Percentiles rank a stretch among this genome's conserved stretches.
Conservation (phyloP, 2,888 invertebrate genomes). For the Panopea generosa region DNA sequence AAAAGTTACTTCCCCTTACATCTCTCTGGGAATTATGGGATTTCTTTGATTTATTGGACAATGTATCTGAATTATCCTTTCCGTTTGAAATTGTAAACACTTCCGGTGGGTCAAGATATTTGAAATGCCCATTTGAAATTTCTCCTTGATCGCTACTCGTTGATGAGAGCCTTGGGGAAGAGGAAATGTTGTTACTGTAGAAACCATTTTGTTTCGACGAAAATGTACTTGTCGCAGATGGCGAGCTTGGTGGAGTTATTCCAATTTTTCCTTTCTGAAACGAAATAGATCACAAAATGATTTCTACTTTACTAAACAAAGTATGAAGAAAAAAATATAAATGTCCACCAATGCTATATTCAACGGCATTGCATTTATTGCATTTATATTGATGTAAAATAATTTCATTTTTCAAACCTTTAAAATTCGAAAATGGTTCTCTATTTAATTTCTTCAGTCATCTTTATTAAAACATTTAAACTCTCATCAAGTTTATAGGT, state of each 20-base stretch:
- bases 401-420: too few species aligned
- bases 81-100: conserved; percentile 51
- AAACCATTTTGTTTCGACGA: conserved; percentile 44
- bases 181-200: conserved; percentile 17
- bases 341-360: too few species aligned
- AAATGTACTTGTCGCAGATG: conserved; percentile 23
- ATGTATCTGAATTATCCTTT: conserved; percentile 25
- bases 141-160: conserved; percentile 19
- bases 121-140: conserved; percentile 37
- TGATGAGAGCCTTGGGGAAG: conserved; percentile 25
- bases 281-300: neutral
- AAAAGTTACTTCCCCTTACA: conserved; percentile 22
- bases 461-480: too few species aligned
- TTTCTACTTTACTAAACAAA: too few species aligned
- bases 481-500: too few species aligned
- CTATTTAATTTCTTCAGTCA: too few species aligned
- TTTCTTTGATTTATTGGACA: conserved; percentile 27
- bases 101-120: conserved; percentile 45
- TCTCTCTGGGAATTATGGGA: conserved; percentile 21
- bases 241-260: conserved; percentile 47
- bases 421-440: too few species aligned
- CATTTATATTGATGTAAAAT: too few species aligned
- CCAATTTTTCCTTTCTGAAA: conserved; percentile 54
- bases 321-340: too few species aligned
- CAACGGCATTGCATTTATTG: too few species aligned